Evolutionary conservation across 2,797 vertebrate genomes (phyloP), one percentile per base, ranked within the genome.

Genomic region (Chloroceryle amazona): DNA sequence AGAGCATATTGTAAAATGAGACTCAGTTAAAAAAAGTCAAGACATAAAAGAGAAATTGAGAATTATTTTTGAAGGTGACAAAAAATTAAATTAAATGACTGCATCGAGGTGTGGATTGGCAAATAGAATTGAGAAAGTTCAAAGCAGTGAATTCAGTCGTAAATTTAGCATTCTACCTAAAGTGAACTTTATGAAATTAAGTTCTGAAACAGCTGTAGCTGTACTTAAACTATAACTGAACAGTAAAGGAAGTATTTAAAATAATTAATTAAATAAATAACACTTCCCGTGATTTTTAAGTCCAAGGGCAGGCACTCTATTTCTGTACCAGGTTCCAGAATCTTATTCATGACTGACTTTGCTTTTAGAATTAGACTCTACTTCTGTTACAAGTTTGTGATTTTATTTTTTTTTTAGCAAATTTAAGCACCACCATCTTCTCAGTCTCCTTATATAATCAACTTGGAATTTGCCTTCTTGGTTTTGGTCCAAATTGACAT

Each of bases 51-150:
- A 31, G 21, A 76, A 86, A 89, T 44, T 23, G 11, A 8, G 71
- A 58, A 90, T 93, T 95, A 81, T 90, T 92, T 90, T 91, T 82
- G 17, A 88, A 93, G 31, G 33, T 93, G 86, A 63, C 46, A 91
- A 33, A 90, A 96, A 86, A 95, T 13, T 5, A 89, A 95, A 83
- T 88, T 54, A 90, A 78, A 89, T 86, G 0, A 44, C 11, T 79
- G 2, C 6, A 78, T 67, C 3, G 7, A 73, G 35, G 47, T 51
- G 16, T 84, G 23, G 29, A 68, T 17, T 62, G 17, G 28, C 0
- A 0, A 92, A 89, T 18, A 89, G 11, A 81, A 86, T 4, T 31
- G 16, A 31, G n/a, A 78, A 78, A 78, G 49, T 80, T 88, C 73
- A 82, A 92, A 94, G 28, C 28, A 75, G 22, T 42, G 67, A 13